Evolutionary conservation across 1,140 invertebrate genomes (phyloP), one percentile per base, ranked within the genome.

Genomic region (Cydia strobilella): DNA sequence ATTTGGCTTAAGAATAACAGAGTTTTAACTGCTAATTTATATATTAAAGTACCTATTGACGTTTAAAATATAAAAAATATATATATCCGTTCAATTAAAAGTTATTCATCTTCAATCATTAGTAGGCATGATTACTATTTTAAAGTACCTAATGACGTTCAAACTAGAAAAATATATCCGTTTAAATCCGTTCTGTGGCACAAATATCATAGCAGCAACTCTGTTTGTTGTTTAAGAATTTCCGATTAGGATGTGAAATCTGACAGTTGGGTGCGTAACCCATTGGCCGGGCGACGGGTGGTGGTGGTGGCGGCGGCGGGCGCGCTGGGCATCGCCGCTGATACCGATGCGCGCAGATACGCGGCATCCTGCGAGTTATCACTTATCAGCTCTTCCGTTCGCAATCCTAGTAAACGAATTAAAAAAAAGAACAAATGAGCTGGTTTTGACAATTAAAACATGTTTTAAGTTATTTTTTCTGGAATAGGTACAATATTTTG

Each of bases 191-290:
- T n/a, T n/a, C n/a, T n/a, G 31, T 66, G 25, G 6, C 65, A 35
- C 10, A 20, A 23, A 59, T 39, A 42, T 18, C 9, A n/a, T 35
- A 20, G 65, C 27, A 69, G 9, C 27, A 39, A 23, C 31, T 9
- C n/a, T 69, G 35, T 69, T 69, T 69, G 65, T 31, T 13, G 65
- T 27, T n/a, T 20, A 42, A 69, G 65, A 69, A 69, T 69, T 39
- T 69, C 27, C 65, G 65, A 69, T 42, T 69, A 69, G 65, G 27
- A 69, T 69, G 65, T 69, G 65, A 69, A 69, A 69, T 69, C 31
- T 69, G 65, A 39, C 65, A 23, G 65, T 42, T 18, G 15, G 27
- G n/a, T 35, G 65, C 31, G 65, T 20, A 35, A 10, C 6, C 65
- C 27, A 35, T 18, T 15, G 27, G 48, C n/a, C 48, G 48, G 48